A percentile compares a stretch with the other conserved stretches of the same genome.
phyloP scores from a whole-genome alignment of 2,797 vertebrate genomes.

The Sebastolobus alascanus region DNA sequence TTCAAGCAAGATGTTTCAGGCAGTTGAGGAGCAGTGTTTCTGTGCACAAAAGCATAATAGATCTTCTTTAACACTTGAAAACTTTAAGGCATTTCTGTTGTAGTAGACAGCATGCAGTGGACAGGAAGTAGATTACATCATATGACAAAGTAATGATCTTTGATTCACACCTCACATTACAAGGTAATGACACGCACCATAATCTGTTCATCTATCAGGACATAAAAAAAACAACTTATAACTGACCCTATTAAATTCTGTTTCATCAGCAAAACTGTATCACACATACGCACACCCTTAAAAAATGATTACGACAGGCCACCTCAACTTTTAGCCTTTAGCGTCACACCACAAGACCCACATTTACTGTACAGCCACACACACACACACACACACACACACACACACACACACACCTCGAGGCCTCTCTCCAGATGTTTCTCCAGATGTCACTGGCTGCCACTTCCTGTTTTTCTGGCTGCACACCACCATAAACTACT shows the following conservation, averaged over 20 bases:
- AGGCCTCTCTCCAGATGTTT: slow-evolving; percentile 77
- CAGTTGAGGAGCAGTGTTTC: too few species aligned
- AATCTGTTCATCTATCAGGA: neutral
- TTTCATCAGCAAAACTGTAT: slow-evolving; percentile 33
- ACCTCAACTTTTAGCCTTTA: slow-evolving; percentile 25
- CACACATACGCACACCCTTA: neutral
- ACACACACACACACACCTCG: slow-evolving; percentile 49
- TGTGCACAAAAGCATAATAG: too few species aligned
- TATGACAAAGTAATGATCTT: neutral
- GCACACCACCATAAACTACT: slow-evolving; percentile 32
- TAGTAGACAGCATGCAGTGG: neutral
- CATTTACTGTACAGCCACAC: slow-evolving; percentile 22
- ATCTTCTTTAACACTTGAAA: too few species aligned
- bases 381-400: slow-evolving; percentile 7
- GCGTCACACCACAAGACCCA: slow-evolving; percentile 36
- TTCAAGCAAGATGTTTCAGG: too few species aligned
- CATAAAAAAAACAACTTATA: neutral
- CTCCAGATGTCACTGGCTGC: slow-evolving; percentile 77
- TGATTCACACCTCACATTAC: neutral
- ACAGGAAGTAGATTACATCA: slow-evolving; percentile 6
- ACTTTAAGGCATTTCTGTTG: neutral
- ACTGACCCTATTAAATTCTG: neutral
- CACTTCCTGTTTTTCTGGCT: slow-evolving; percentile 75
- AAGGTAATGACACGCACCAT: too few species aligned
- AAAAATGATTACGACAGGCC: slow-evolving; percentile 35